A percentile compares a stretch with the other conserved stretches of the same genome.
Conservation (phyloP, 2,888 invertebrate genomes). For the Caenorhabditis zanzibari region DNA sequence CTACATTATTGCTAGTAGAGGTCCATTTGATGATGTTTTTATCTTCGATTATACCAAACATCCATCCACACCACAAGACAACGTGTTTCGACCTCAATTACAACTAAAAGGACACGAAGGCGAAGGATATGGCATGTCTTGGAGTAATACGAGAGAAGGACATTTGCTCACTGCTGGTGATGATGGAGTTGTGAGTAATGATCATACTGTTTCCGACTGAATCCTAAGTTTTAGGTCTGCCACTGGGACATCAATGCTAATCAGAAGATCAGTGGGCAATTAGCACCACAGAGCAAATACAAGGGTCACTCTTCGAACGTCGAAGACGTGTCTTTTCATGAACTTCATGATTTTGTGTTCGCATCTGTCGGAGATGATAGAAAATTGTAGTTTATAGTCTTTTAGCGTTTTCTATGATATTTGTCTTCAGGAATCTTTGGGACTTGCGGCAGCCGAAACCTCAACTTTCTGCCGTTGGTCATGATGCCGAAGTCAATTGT, state of each 20-base stretch:
- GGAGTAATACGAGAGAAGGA: slow-evolving; percentile 98
- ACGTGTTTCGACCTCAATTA: slow-evolving; percentile 98
- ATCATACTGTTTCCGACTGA: background rate
- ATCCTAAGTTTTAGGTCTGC: slow-evolving; percentile 85
- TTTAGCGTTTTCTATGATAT: background rate
- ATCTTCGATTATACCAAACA: slow-evolving; percentile 99
- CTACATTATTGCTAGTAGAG: slow-evolving; percentile 98
- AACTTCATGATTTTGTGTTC: slow-evolving; percentile 96
- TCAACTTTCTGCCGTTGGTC: slow-evolving; percentile 98
- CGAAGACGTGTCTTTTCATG: slow-evolving; percentile 97
- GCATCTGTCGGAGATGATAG: slow-evolving; percentile 99
- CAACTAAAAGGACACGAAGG: slow-evolving; percentile 95
- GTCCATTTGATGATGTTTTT: slow-evolving; percentile 96
- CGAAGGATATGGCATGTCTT: slow-evolving; percentile 92
- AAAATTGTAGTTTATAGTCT: slow-evolving; percentile 86
- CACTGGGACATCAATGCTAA: slow-evolving; percentile 97
- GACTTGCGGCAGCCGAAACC: slow-evolving; percentile 98
- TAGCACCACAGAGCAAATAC: slow-evolving; percentile 98
- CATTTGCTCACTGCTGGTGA: slow-evolving; percentile 96
- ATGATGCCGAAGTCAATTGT: slow-evolving; percentile 96
- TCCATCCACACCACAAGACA: slow-evolving; percentile 96
- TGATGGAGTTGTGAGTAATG: slow-evolving; percentile 88
- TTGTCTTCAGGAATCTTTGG: slow-evolving; percentile 91
- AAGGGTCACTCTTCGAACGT: slow-evolving; percentile 88
- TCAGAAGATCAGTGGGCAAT: slow-evolving; percentile 93